Evolutionary conservation across 2,888 invertebrate species (phyloP).

Genomic region (Aromia moschata): DNA sequence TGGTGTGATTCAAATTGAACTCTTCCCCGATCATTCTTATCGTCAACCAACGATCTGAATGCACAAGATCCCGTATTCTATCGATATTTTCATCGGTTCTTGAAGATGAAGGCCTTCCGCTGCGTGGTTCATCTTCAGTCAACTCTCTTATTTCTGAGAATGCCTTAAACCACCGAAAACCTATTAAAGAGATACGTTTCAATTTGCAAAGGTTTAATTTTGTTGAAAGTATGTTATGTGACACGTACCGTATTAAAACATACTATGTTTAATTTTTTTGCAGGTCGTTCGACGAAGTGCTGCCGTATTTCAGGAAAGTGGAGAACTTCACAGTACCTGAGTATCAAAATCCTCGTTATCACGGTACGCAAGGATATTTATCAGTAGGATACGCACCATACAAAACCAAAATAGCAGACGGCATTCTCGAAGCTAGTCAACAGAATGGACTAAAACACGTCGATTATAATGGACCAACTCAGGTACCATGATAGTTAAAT

Average conservation of each 20-base stretch:
- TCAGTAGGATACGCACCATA: slow-evolving; percentile 68
- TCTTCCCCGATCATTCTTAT: no score
- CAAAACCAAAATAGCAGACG: slow-evolving; percentile 68
- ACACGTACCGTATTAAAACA: slow-evolving; percentile 43
- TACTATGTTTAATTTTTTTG: slow-evolving; percentile 6
- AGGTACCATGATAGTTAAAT: slow-evolving; percentile 65
- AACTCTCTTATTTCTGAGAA: no score
- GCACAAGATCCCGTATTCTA: no score
- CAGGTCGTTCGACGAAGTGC: slow-evolving; percentile 75
- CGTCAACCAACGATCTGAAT: no score
- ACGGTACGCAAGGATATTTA: slow-evolving; percentile 67
- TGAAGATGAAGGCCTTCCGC: no score
- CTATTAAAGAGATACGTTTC: no score
- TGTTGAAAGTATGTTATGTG: no score
- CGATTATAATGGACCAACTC: slow-evolving; percentile 73
- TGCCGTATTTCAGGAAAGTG: slow-evolving; percentile 85
- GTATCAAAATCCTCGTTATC: slow-evolving; percentile 65
- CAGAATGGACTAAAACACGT: slow-evolving; percentile 71
- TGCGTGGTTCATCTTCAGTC: no score
- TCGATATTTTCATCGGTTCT: no score
- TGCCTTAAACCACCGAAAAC: no score
- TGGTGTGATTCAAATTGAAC: no score
- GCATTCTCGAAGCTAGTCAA: slow-evolving; percentile 71
- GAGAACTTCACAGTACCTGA: slow-evolving; percentile 87
- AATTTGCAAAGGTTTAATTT: no score